Evolutionary conservation across 2,888 invertebrate species (phyloP).

Genomic region (Schizotus pectinicornis): DNA sequence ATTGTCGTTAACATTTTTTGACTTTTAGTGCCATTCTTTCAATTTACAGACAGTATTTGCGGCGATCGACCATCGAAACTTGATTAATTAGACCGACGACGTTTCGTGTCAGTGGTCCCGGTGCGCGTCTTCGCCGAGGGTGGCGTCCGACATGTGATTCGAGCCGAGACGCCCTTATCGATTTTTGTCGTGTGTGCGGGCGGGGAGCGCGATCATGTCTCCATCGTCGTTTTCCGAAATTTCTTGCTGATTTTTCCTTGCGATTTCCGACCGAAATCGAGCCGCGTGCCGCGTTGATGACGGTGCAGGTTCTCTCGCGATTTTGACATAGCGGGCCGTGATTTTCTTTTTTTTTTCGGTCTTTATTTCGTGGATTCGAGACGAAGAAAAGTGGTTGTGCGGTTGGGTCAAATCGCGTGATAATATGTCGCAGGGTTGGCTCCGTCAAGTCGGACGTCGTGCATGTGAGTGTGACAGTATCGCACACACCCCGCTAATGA

Average conservation of each 20-base stretch:
- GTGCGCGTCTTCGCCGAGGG: not conserved
- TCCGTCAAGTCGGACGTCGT: slow-evolving; percentile 2
- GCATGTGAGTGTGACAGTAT: slow-evolving; percentile 10
- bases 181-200: slow-evolving; percentile 55
- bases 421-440: slow-evolving; percentile 11
- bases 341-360: not conserved
- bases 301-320: slow-evolving; percentile 18
- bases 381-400: slow-evolving; percentile 19
- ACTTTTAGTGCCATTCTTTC: slow-evolving; percentile 22
- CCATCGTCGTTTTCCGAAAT: slow-evolving; percentile 27
- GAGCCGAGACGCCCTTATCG: slow-evolving; percentile 57
- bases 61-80: not conserved
- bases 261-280: not conserved
- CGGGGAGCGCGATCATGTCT: slow-evolving; percentile 51
- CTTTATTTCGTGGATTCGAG: not conserved
- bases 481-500: slow-evolving; percentile 14
- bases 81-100: not conserved
- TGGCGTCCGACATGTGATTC: slow-evolving; percentile 13
- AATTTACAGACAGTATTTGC: not conserved
- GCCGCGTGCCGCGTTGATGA: slow-evolving; percentile 10
- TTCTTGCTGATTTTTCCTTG: not conserved
- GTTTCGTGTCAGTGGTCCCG: not conserved
- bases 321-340: not conserved
- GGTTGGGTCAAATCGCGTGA: slow-evolving; percentile 17
- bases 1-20: slow-evolving; percentile 51